Percentiles rank a stretch among this genome's conserved stretches.
Evolutionary conservation across 2,888 invertebrate species (phyloP).

Genomic region (Caenorhabditis japonica): DNA sequence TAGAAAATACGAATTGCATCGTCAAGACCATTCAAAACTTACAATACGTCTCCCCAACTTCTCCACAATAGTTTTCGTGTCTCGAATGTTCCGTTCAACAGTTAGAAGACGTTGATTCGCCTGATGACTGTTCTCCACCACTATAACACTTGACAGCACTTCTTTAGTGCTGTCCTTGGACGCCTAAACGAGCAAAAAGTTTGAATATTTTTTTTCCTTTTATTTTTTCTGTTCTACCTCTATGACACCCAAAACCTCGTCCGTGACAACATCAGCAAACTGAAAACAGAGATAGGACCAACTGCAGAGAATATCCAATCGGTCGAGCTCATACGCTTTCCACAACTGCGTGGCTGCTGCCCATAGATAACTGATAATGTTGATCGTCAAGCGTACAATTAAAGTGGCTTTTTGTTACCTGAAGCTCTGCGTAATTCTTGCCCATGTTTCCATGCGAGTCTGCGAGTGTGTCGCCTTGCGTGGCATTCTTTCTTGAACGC

Average conservation of each 20-base stretch:
- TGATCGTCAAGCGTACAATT: not conserved
- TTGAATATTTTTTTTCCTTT: not conserved
- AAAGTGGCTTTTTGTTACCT: slow-evolving; percentile 32
- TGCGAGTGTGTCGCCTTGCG: slow-evolving; percentile 54
- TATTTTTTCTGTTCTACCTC: slow-evolving; percentile 35
- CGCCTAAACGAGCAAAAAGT: slow-evolving; percentile 30
- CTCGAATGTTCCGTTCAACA: slow-evolving; percentile 62
- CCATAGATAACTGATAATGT: slow-evolving; percentile 61
- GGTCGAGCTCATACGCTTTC: slow-evolving; percentile 63
- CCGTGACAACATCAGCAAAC: slow-evolving; percentile 61
- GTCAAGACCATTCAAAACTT: not conserved
- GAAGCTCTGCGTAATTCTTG: slow-evolving; percentile 59
- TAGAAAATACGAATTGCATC: not conserved
- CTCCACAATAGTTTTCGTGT: slow-evolving; percentile 48
- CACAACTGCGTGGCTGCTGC: slow-evolving; percentile 60
- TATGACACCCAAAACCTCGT: slow-evolving; percentile 51
- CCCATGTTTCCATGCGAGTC: slow-evolving; percentile 59
- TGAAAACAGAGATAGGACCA: slow-evolving; percentile 66
- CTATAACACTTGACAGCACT: slow-evolving; percentile 54
- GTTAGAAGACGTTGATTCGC: slow-evolving; percentile 65
- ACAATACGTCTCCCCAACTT: slow-evolving; percentile 49
- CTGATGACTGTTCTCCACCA: slow-evolving; percentile 66
- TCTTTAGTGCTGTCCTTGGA: slow-evolving; percentile 52
- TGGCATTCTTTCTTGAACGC: slow-evolving; percentile 67
- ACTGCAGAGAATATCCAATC: slow-evolving; percentile 62